Conservation (phyloP, 2,113 vertebrate species). For the Hyperopisus bebe region DNA sequence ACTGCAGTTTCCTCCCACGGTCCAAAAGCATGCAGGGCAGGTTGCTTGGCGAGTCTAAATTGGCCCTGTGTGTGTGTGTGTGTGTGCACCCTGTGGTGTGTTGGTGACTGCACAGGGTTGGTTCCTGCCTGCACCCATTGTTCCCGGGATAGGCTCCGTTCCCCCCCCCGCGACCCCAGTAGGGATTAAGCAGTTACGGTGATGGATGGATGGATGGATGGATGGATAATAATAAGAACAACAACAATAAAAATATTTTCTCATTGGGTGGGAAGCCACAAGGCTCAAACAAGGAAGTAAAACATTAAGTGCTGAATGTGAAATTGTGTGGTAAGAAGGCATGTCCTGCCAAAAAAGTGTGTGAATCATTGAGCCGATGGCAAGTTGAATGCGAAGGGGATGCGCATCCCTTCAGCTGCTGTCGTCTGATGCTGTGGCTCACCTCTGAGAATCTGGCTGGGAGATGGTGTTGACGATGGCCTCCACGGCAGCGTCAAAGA, state of each 20-base stretch:
- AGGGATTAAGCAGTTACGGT: too few relatives aligned
- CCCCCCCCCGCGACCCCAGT: too few relatives aligned
- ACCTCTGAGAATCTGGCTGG: conserved; percentile 92
- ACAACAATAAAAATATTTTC: neutral
- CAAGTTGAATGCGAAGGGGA: neutral
- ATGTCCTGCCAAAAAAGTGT: neutral
- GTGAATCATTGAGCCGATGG: neutral
- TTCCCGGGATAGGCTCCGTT: too few relatives aligned
- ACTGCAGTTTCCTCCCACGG: too few relatives aligned
- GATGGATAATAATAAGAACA: neutral
- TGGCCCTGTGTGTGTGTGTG: too few relatives aligned
- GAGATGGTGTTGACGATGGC: conserved; percentile 86
- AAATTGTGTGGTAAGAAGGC: neutral
- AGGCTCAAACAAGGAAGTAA: neutral
- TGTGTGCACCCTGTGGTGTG: too few relatives aligned
- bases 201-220: too few relatives aligned
- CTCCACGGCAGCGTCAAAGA: conserved; percentile 91
- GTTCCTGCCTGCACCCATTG: too few relatives aligned
- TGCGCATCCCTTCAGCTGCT: neutral
- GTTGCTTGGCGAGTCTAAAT: too few relatives aligned
- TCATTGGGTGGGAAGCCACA: neutral
- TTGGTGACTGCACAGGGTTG: too few relatives aligned
- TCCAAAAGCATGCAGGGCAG: too few relatives aligned
- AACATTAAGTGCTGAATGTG: neutral
- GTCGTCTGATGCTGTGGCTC: conserved; percentile 37